phyloP scores from a whole-genome alignment of 2,888 invertebrate species.

The Tridacna gigas region DNA sequence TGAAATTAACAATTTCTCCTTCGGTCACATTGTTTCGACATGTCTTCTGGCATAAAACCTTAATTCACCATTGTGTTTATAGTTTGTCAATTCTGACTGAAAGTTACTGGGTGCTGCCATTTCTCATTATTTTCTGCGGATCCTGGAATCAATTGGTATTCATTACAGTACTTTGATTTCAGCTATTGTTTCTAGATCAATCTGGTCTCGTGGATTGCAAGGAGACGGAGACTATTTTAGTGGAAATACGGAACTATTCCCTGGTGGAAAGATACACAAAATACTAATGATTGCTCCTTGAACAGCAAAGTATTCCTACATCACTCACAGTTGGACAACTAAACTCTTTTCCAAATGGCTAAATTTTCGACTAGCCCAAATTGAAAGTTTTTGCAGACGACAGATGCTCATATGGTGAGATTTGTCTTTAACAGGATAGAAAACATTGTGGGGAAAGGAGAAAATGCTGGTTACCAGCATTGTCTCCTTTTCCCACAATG shows the following conservation, averaged over 20 bases:
- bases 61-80: too few relatives aligned
- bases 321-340: too few relatives aligned
- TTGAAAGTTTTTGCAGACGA: too few relatives aligned
- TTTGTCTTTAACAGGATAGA: too few relatives aligned
- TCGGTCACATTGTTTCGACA: not conserved
- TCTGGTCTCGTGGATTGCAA: conserved; percentile 39
- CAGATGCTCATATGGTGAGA: too few relatives aligned
- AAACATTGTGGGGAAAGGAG: too few relatives aligned
- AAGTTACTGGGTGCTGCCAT: conserved; percentile 9
- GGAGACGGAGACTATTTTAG: conserved; percentile 22
- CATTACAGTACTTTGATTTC: conserved; percentile 53
- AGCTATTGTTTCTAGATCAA: conserved; percentile 64
- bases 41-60: too few relatives aligned
- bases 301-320: too few relatives aligned
- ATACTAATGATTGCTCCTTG: not conserved
- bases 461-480: too few relatives aligned
- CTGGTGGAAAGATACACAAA: conserved; percentile 13
- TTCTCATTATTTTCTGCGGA: conserved; percentile 10
- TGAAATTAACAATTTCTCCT: not conserved
- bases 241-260: conserved; percentile 22
- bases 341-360: too few relatives aligned
- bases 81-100: not conserved
- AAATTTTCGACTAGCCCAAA: too few relatives aligned
- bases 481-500: too few relatives aligned
- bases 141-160: conserved; percentile 51